Evolutionary conservation across 2,113 vertebrate genomes (phyloP).

Genomic region (Oncorhynchus masou): DNA sequence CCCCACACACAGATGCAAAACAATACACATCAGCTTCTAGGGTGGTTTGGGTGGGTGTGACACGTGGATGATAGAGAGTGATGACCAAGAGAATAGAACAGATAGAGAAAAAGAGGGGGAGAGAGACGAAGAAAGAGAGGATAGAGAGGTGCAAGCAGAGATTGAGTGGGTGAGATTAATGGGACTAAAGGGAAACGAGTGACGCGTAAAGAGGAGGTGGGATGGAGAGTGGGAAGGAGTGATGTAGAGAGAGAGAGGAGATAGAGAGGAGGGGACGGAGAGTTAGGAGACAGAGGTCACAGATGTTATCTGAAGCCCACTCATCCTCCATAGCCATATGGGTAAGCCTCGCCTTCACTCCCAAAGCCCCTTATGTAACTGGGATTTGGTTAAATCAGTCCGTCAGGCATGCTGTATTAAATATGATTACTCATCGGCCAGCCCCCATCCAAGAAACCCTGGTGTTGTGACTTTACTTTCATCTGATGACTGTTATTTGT

Average conservation of each 20-base stretch:
- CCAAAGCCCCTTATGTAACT: constrained; percentile 72
- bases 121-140: constrained; percentile 18
- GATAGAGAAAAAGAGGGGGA: constrained; percentile 11
- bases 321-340: constrained; percentile 53
- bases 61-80: constrained; percentile 10
- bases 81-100: background rate
- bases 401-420: constrained; percentile 66
- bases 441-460: constrained; percentile 48
- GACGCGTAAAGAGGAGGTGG: background rate
- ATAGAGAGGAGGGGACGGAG: constrained; percentile 40
- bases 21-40: background rate
- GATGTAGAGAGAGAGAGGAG: constrained; percentile 28
- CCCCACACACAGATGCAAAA: too few species aligned
- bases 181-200: constrained; percentile 10
- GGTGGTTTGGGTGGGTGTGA: constrained; percentile 1
- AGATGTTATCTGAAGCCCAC: constrained; percentile 64
- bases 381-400: constrained; percentile 65
- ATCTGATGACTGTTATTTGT: too few species aligned
- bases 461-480: too few species aligned
- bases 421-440: constrained; percentile 71
- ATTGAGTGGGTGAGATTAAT: constrained; percentile 16
- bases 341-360: constrained; percentile 51
- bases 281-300: constrained; percentile 58
- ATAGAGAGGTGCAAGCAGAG: constrained; percentile 2
- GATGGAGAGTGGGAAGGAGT: constrained; percentile 28